phyloP scores from a whole-genome alignment of 2,888 invertebrate genomes.

The Folsomia candida region DNA sequence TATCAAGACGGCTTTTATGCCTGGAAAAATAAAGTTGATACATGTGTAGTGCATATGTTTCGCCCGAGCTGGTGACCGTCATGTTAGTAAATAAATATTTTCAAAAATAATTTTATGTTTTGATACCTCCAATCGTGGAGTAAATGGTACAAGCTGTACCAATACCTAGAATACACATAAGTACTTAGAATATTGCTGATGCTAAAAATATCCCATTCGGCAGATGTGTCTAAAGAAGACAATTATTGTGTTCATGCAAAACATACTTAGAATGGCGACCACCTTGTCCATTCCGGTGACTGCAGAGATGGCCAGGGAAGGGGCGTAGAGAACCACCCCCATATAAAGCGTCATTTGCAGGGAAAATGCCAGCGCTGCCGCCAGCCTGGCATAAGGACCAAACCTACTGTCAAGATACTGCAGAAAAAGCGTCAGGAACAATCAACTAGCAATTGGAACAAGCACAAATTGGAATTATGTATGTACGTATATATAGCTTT shows the following conservation, averaged over 20 bases:
- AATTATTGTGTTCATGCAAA: background rate
- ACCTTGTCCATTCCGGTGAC: background rate
- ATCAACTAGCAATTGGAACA: too few relatives aligned
- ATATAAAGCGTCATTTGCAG: conserved; percentile 4
- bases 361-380: background rate
- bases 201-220: too few relatives aligned
- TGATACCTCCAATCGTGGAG: background rate
- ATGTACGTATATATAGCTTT: background rate
- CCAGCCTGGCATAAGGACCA: background rate
- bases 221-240: too few relatives aligned
- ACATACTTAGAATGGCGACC: background rate
- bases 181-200: too few relatives aligned
- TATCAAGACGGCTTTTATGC: background rate
- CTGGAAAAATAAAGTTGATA: background rate
- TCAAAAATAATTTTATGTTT: too few relatives aligned
- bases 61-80: too few relatives aligned
- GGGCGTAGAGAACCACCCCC: conserved; percentile 6
- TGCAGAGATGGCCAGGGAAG: background rate
- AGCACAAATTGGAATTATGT: too few relatives aligned
- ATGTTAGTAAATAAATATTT: too few relatives aligned
- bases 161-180: too few relatives aligned
- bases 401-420: background rate
- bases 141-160: background rate
- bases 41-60: too few relatives aligned
- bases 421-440: background rate